phyloP scores from a whole-genome alignment of 2,797 vertebrate genomes.

The Allobates femoralis region DNA sequence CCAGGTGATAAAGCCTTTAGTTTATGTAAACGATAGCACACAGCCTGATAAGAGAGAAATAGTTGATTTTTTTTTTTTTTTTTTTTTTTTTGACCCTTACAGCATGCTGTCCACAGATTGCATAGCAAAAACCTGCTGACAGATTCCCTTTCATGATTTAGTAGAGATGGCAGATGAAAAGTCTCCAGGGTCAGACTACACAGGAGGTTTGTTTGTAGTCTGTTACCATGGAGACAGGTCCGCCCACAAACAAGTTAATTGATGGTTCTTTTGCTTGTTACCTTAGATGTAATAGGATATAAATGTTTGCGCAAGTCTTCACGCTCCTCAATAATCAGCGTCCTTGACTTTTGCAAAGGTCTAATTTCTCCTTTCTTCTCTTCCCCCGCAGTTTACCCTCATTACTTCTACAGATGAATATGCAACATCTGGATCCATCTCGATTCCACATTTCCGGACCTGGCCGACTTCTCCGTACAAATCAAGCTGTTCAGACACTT shows the following conservation, averaged over 20 bases:
- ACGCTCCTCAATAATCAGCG: background rate
- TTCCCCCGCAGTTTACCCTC: conserved; percentile 85
- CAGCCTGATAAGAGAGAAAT: too few relatives aligned
- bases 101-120: too few relatives aligned
- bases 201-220: background rate
- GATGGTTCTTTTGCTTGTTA: too few relatives aligned
- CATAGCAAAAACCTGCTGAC: too few relatives aligned
- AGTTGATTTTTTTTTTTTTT: too few relatives aligned
- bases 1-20: too few relatives aligned
- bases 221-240: background rate
- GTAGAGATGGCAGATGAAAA: background rate
- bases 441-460: conserved; percentile 71
- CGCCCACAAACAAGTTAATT: too few relatives aligned
- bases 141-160: background rate
- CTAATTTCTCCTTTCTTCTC: conserved; percentile 14
- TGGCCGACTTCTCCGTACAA: conserved; percentile 73
- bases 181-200: background rate
- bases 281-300: too few relatives aligned
- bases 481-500: conserved; percentile 79
- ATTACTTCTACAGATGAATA: conserved; percentile 96
- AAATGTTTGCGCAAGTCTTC: background rate
- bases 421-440: conserved; percentile 72
- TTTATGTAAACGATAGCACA: too few relatives aligned
- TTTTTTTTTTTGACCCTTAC: too few relatives aligned
- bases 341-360: too few relatives aligned